phyloP scores from a whole-genome alignment of 2,888 invertebrate species.

The Siphlonurus alternatus region DNA sequence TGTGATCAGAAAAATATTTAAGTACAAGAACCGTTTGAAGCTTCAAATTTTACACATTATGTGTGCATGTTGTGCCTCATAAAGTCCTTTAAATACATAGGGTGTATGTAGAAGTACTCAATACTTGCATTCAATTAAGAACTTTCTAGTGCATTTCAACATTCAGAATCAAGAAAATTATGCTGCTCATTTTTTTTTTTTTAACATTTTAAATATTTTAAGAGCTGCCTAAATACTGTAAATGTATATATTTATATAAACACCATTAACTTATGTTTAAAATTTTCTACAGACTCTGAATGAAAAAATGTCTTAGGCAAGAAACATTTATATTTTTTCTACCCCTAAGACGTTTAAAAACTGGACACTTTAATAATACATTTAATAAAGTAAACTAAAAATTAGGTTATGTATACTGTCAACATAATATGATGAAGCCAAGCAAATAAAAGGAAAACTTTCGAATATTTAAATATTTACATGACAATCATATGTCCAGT shows the following conservation, averaged over 20 bases:
- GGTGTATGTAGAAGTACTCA: no score
- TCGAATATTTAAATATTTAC: background rate
- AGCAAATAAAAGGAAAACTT: background rate
- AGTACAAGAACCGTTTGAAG: background rate
- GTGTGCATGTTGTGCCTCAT: conserved; percentile 1
- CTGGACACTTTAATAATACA: no score
- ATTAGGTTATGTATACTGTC: no score
- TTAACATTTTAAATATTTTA: no score
- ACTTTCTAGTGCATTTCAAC: background rate
- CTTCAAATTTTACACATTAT: background rate
- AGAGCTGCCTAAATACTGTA: background rate
- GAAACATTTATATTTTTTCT: background rate
- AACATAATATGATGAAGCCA: background rate
- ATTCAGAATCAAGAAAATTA: background rate
- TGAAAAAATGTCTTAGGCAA: no score
- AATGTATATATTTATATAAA: background rate
- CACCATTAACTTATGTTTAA: no score
- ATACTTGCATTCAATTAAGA: no score
- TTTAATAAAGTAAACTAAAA: no score
- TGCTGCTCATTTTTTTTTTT: no score
- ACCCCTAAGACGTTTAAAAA: background rate
- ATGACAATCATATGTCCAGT: background rate
- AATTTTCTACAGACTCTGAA: no score
- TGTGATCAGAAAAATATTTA: background rate
- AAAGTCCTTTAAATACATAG: no score